Evolutionary conservation across 2,888 invertebrate species (phyloP).

Genomic region (Nomada goodeniana): DNA sequence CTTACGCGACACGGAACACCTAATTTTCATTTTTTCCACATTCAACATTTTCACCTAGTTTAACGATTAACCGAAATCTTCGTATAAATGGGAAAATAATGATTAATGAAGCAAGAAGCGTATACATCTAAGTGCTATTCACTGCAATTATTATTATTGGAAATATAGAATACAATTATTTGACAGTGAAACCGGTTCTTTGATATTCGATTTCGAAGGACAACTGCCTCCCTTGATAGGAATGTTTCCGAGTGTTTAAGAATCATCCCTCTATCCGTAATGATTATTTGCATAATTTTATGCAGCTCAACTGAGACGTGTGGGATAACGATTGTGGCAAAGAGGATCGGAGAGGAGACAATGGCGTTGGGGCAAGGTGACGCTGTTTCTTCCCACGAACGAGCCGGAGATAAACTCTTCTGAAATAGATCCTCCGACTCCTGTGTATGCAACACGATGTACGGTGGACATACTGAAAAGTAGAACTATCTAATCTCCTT

Average conservation of each 20-base stretch:
- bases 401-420: slow-evolving; percentile 72
- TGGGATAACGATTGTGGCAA: slow-evolving; percentile 36
- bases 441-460: slow-evolving; percentile 53
- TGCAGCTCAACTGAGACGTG: background rate
- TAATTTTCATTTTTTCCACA: slow-evolving; percentile 19
- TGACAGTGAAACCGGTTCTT: too few relatives aligned
- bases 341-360: slow-evolving; percentile 51
- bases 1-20: slow-evolving; percentile 5
- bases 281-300: slow-evolving; percentile 17
- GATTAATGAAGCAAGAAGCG: background rate
- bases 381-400: slow-evolving; percentile 74
- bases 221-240: background rate
- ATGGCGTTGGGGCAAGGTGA: slow-evolving; percentile 63
- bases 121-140: background rate
- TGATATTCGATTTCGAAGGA: background rate
- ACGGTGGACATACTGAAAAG: slow-evolving; percentile 45
- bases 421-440: slow-evolving; percentile 71
- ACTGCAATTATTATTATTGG: background rate
- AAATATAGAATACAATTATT: background rate
- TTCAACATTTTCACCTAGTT: background rate
- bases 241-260: background rate
- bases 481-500: slow-evolving; percentile 60
- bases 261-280: slow-evolving; percentile 10
- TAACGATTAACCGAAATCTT: background rate
- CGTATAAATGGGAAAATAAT: background rate